Evolutionary conservation across 2,113 vertebrate genomes (phyloP).

Genomic region (Anoplopoma fimbria): DNA sequence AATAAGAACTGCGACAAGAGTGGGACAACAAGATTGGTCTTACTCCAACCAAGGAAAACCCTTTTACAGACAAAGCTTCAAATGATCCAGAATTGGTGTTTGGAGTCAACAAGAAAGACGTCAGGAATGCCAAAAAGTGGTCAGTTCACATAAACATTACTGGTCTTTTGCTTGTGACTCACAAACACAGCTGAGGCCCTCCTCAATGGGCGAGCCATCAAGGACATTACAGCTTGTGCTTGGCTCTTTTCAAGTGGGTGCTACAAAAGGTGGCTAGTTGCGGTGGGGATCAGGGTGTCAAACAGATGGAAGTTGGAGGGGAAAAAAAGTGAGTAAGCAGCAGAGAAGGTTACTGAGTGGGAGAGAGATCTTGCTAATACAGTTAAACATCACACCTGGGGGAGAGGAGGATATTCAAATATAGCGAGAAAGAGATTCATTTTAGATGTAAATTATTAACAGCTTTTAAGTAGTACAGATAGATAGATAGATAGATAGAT

Average conservation of each 20-base stretch:
- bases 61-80: constrained; percentile 10
- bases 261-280: constrained; percentile 11
- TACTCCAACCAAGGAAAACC: not conserved
- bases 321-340: constrained; percentile 28
- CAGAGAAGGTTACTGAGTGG: constrained; percentile 20
- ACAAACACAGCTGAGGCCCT: constrained; percentile 22
- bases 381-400: constrained; percentile 15
- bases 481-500: too few relatives aligned
- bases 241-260: constrained; percentile 29
- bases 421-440: not conserved
- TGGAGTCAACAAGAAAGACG: constrained; percentile 39
- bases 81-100: constrained; percentile 16
- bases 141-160: constrained; percentile 26
- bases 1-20: constrained; percentile 37
- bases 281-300: constrained; percentile 19
- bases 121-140: constrained; percentile 23
- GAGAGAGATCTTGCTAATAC: not conserved
- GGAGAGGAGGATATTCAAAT: not conserved
- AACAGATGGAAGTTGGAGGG: constrained; percentile 7
- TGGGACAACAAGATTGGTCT: constrained; percentile 4
- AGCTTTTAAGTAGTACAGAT: not conserved
- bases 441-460: not conserved
- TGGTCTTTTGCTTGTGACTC: constrained; percentile 48
- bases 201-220: not conserved
- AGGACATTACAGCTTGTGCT: constrained; percentile 2